Base-by-base conservation (phyloP, 2,888 invertebrate genomes). In the Carterocephalus palaemon region DNA sequence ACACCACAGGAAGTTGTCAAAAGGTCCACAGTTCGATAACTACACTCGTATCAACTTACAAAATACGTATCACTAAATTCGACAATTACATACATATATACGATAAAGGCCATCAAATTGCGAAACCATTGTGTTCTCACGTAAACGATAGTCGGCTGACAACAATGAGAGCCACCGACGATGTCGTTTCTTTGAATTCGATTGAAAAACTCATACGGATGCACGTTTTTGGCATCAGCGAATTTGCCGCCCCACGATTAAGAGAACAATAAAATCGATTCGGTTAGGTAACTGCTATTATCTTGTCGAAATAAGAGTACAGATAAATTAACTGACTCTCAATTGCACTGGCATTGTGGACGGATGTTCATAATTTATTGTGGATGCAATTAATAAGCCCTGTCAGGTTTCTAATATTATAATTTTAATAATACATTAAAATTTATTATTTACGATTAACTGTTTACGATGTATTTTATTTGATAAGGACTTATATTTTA, bases 141-240 rank as follows among this genome's bases (percentile, higher is more conserved):
- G 84, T 83, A 79, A 79, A 73, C 68, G 72, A 72, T 70, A 70
- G 75, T 67, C 76, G 75, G 74, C 64, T 62, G 59, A 78, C 78
- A 80, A 85, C 84, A 85, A 84, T 84, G 70, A 79, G 70, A 69
- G 76, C 85, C 85, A 83, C 84, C 85, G 81, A 73, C 82, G 83
- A 72, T 67, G 84, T 58, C 68, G 60, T 69, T 86, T 85, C 85
- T 70, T 64, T 72, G 85, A 84, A 86, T 72, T 73, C 75, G 80
- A 80, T 83, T 80, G 75, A 82, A 81, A 83, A 84, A 81, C 79
- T 67, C 67, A 71, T 78, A 76, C 80, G 80, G 80, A 82, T 83
- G 85, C 85, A 86, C 85, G 85, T 84, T 80, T 82, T 79, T 74
- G 77, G 71, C 75, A 76, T 84, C 85, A 85, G 85, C 85, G 72